Base-by-base conservation (phyloP, 2,797 vertebrate species). In the Scolopax rusticola region DNA sequence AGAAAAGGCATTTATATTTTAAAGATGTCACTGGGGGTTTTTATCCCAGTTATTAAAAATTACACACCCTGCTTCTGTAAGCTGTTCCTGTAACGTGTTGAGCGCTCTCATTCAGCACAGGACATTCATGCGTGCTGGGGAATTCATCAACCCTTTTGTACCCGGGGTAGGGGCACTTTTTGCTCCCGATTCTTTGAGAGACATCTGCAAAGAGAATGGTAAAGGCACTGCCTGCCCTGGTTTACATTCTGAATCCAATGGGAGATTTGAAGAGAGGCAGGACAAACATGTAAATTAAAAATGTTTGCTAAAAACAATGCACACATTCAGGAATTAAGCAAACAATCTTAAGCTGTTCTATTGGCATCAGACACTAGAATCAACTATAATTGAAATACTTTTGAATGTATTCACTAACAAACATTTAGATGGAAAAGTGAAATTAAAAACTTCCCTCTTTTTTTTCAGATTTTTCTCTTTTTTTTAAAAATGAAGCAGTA, bases 301-400 rank as follows among this genome's bases (percentile, higher is more conserved):
- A 84, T 95, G 91, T 86, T 96, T 94, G 89, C 93, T 97, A 90
- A 84, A 92, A 97, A 96, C 94, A 97, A 97, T 92, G 96, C 48
- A 60, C 63, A 79, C 60, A 92, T 96, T 95, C 95, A 84, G 96
- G 95, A 97, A 95, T 93, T 97, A 97, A 94, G 93, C 96, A 97
- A 97, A 97, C 94, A 93, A 91, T 94, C 96, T 90, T 91, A 81
- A 80, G 59, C 89, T 97, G 95, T 95, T 87, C 80, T 24, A 77
- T 33, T 97, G 97, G 93, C 97, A 95, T 94, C 75, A 95, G 73
- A 71, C 83, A 70, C 60, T 27, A 67, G 73, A 95, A 95, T 89
- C 93, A 90, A 67, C 88, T 97, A 93, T 82, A 94, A 90, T 2
- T 97, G 85, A 93, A 97, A 92, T 81, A 92, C 73, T 96, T 96